Base-by-base conservation (phyloP, 2,888 invertebrate species). In the Lepidocyrtoides sp. region DNA sequence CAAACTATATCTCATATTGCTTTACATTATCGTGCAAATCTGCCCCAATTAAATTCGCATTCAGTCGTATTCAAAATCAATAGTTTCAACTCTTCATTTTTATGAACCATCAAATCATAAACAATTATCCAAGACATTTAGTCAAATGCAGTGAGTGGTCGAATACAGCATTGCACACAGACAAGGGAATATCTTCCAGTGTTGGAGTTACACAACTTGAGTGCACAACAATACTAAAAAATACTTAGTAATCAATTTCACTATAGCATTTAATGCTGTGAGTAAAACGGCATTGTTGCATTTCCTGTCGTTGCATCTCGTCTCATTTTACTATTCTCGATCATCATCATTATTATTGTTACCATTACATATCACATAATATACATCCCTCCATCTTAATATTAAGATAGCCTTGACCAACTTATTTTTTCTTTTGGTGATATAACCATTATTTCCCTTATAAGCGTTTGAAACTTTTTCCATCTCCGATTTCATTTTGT, bases 371-470 rank as follows among this genome's bases (percentile, higher is more conserved):
- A 72, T 69, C 69, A 41, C 41, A 60, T 82, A 23, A 44, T 63
- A 14, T 48, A 48, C 26, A 48, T n/a, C n/a, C n/a, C 44, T 48
- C 14, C 36, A 48, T 77, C 63, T 44, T 75, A 20, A 29, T n/a
- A 77, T 48, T 86, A 26, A 23, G 8, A 60, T 89, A 89, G 72
- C 89, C 89, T 89, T 89, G 89, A 89, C 89, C 89, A 89, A 89
- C 89, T 89, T 88, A 66, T 88, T 89, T 54, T 66, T 66, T 63
- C 32, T 54, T 69, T 44, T 51, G 23, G 48, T 51, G 17, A 75
- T 51, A 75, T 36, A 57, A 83, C 17, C 44, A 26, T 26, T 63
- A 17, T 63, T 41, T 48, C 48, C 41, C 51, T 51, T 54, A 77
- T 29, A 51, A 51, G 41, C 26, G 7, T 44, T 20, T 75, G n/a